Conservation (phyloP, 2,888 invertebrate genomes). For the Apotomis capreana region DNA sequence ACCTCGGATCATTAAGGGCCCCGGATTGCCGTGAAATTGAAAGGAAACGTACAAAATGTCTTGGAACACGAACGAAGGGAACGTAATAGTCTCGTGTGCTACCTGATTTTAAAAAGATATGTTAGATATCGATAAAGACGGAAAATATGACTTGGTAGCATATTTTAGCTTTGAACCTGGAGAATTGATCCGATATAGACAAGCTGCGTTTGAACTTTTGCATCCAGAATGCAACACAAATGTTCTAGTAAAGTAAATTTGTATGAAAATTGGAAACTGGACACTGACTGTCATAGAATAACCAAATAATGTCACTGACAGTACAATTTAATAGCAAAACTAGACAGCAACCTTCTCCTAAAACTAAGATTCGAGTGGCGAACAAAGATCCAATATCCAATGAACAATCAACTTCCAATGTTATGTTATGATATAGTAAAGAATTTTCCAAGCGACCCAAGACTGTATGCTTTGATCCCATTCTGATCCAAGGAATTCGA, state of each 20-base stretch:
- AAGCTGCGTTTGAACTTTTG: no score
- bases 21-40: constrained; percentile 20
- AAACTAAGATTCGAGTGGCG: no score
- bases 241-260: no score
- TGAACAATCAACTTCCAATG: neutral
- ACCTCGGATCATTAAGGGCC: constrained; percentile 25
- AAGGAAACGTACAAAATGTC: constrained; percentile 7
- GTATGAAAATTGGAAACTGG: neutral
- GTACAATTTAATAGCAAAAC: neutral
- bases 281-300: neutral
- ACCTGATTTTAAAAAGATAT: constrained; percentile 1
- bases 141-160: neutral
- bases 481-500: constrained; percentile 31
- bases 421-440: constrained; percentile 6
- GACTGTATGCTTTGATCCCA: constrained; percentile 29
- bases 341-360: no score
- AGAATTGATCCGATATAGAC: no score
- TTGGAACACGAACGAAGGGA: constrained; percentile 12
- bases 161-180: neutral
- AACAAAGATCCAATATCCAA: neutral
- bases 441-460: constrained; percentile 16
- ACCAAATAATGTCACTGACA: neutral
- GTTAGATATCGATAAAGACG: no score
- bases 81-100: constrained; percentile 2
- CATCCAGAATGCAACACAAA: no score